Base-by-base conservation (phyloP, 2,888 invertebrate species). In the Carpatolechia fugitivella region DNA sequence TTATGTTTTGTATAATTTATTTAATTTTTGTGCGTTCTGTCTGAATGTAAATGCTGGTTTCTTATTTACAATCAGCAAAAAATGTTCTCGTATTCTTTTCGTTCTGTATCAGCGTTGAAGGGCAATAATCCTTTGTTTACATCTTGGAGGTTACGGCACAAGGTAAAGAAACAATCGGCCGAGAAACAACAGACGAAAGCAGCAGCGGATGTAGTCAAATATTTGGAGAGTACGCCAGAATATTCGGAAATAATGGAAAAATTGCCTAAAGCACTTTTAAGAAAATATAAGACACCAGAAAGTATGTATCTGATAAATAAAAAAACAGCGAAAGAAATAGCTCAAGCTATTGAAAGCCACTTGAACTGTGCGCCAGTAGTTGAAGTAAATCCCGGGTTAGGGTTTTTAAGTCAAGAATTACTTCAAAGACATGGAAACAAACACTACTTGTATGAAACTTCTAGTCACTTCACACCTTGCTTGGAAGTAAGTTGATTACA, bases 371-470 rank as follows among this genome's bases (percentile, higher is more conserved):
- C 74, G 11, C 81, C 90, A 1, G 70, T 93, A 13, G 78, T 93
- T n/a, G 95, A 95, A 84, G 85, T 93, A 0, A 94, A 94, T 80
- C 93, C 95, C 0, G 95, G 95, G 0, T 80, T 93, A 40, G 94
- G 95, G 0, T 76, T 93, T 16, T 75, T 95, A 49, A 93, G 94
- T 1, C 75, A 87, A 61, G 86, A 93, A 63, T 71, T 95, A 31
- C 74, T 95, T 3, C 70, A 90, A 6, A 76, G 74, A 60, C 88
- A 87, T 14, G 77, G 92, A 24, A 81, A 86, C 7, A 75, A 82
- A 46, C 79, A 95, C 11, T 79, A 93, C 57, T 68, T 94, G 56
- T 93, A 92, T 69, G 95, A 95, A 80, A 68, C 78, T 6, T 82
- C 90, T 54, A 71, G 73, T 16, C 72, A 88, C 16, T 94, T 94